Evolutionary conservation across 2,797 vertebrate species (phyloP).

Genomic region (Rhynchonycteris naso): DNA sequence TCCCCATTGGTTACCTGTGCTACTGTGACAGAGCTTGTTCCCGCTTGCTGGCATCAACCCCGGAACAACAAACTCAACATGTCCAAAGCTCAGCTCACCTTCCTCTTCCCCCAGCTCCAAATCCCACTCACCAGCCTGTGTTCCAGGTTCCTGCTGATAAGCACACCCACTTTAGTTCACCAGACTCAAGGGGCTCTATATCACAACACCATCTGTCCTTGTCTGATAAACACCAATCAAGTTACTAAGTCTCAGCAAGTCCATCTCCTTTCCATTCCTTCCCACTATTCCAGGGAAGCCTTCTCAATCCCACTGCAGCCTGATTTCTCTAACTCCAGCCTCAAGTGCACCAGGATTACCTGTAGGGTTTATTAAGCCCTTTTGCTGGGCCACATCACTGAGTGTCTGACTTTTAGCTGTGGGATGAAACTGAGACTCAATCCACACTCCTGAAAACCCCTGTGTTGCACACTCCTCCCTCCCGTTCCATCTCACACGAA

Average conservation of each 20-base stretch:
- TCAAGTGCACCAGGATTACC: not conserved
- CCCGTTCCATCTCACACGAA: not conserved
- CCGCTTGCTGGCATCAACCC: not conserved
- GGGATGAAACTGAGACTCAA: not conserved
- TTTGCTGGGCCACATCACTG: not conserved
- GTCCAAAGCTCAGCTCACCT: not conserved
- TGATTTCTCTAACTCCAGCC: not conserved
- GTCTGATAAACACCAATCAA: not conserved
- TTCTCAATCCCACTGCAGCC: rapidly evolving
- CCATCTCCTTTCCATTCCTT: not conserved
- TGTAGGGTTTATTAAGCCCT: not conserved
- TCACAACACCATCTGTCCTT: not conserved
- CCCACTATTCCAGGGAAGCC: not conserved
- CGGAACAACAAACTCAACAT: not conserved
- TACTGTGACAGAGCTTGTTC: not conserved
- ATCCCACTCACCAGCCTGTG: not conserved
- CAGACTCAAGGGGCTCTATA: not conserved
- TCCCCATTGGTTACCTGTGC: not conserved
- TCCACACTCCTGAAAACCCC: not conserved
- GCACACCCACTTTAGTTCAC: not conserved
- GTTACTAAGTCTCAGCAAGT: not conserved
- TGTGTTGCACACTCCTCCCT: not conserved
- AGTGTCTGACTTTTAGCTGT: not conserved
- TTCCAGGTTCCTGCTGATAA: not conserved
- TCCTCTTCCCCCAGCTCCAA: not conserved